Conservation (phyloP, 92 coral and sea anemone species). For the Chrysogorgia sp. region DNA sequence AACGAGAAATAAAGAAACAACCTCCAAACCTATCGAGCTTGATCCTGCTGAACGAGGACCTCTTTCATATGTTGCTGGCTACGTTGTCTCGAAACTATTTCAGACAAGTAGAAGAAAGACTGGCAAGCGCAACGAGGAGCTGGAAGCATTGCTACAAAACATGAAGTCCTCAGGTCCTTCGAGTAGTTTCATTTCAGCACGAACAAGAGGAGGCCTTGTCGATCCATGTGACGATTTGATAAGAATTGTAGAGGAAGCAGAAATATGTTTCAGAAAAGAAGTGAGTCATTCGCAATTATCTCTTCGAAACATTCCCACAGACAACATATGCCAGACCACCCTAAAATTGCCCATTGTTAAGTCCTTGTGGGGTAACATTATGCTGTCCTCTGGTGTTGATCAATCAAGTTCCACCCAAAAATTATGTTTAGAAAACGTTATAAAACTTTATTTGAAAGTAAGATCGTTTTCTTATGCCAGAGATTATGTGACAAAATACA, state of each 20-base stretch:
- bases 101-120: constrained; percentile 8
- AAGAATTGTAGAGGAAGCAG: constrained; percentile 13
- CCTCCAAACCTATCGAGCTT: not conserved
- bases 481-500: constrained; percentile 13
- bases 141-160: not conserved
- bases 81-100: not conserved
- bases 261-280: not conserved
- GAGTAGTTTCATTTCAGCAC: not conserved
- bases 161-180: not conserved
- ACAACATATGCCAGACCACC: not conserved
- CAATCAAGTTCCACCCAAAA: not conserved
- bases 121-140: not conserved
- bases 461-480: constrained; percentile 24
- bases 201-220: constrained; percentile 25
- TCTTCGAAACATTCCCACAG: constrained; percentile 2
- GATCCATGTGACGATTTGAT: constrained; percentile 17
- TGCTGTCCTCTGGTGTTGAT: constrained; percentile 5
- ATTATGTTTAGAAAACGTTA: constrained; percentile 8
- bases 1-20: not conserved
- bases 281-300: not conserved
- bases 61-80: not conserved
- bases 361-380: constrained; percentile 29
- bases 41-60: not conserved
- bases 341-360: constrained; percentile 6
- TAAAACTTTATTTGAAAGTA: constrained; percentile 21